phyloP scores from a whole-genome alignment of 1,140 invertebrate genomes.

The Listronotus oregonensis region DNA sequence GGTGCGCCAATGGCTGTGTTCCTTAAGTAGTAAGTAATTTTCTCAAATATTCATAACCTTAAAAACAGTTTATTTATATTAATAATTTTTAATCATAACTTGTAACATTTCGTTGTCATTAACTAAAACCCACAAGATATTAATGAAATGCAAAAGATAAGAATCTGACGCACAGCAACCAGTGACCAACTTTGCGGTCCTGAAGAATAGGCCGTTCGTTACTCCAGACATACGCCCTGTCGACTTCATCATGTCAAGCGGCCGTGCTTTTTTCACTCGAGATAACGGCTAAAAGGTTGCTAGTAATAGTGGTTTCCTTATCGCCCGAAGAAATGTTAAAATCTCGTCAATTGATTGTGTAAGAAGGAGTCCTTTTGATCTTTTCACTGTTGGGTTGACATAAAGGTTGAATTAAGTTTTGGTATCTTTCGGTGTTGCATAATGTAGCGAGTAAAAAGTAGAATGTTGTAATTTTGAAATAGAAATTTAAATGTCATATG shows the following conservation, averaged over 20 bases:
- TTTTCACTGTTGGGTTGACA: constrained; percentile 22
- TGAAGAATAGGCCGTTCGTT: constrained; percentile 31
- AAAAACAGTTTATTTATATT: neutral
- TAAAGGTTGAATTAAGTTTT: constrained; percentile 4
- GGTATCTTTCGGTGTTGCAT: no score
- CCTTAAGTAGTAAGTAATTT: no score
- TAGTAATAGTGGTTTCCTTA: constrained; percentile 32
- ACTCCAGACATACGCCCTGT: constrained; percentile 33
- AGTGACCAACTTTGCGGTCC: constrained; percentile 31
- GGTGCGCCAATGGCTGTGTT: no score
- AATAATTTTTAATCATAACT: neutral
- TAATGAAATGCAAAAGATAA: constrained; percentile 37
- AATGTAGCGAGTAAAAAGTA: no score
- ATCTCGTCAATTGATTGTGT: constrained; percentile 29
- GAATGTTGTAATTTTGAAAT: no score
- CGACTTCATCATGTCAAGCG: constrained; percentile 36
- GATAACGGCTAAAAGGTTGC: constrained; percentile 38
- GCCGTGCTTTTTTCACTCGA: constrained; percentile 30
- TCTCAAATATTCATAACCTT: no score
- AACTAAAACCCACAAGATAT: constrained; percentile 21
- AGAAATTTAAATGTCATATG: no score
- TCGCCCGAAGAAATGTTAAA: constrained; percentile 27
- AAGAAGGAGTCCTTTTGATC: constrained; percentile 23
- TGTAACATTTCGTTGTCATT: constrained; percentile 27
- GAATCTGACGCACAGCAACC: constrained; percentile 27